A percentile compares a stretch with the other conserved stretches of the same genome.
Evolutionary conservation across 1,140 invertebrate genomes (phyloP).

Genomic region (Lineus longissimus): DNA sequence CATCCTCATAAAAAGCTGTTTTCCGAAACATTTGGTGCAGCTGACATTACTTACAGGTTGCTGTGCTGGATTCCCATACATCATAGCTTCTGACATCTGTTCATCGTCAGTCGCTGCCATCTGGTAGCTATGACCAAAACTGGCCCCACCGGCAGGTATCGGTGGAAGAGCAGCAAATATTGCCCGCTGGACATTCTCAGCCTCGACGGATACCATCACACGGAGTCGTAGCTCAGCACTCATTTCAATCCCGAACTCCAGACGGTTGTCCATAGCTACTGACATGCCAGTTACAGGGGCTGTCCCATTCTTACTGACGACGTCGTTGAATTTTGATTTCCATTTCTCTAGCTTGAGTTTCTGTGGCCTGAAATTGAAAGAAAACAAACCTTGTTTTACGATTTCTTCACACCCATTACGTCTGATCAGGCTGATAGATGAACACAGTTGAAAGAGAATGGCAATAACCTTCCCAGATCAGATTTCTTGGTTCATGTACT

Average conservation of each 20-base stretch:
- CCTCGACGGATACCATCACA: slow-evolving; percentile 54
- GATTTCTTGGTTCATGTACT: too few species aligned
- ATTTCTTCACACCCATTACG: too few species aligned
- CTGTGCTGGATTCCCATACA: background rate
- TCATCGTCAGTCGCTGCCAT: slow-evolving; percentile 36
- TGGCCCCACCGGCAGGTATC: slow-evolving; percentile 19
- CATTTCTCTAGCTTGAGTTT: slow-evolving; percentile 17
- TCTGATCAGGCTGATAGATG: too few species aligned
- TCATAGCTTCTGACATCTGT: slow-evolving; percentile 25
- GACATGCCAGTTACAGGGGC: slow-evolving; percentile 55
- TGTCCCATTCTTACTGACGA: slow-evolving; percentile 12
- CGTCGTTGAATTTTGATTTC: slow-evolving; percentile 28
- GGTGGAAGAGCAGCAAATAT: slow-evolving; percentile 36
- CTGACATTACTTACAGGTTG: background rate
- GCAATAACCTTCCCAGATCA: too few species aligned
- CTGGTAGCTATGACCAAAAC: slow-evolving; percentile 10
- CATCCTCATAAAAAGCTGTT: too few species aligned
- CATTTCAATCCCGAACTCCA: slow-evolving; percentile 71
- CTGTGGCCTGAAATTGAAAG: too few species aligned
- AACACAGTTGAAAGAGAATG: too few species aligned
- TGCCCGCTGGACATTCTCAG: slow-evolving; percentile 58
- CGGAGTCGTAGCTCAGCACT: slow-evolving; percentile 69
- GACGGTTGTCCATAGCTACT: slow-evolving; percentile 69
- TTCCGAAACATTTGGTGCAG: too few species aligned
- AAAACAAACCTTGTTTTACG: too few species aligned